Evolutionary conservation across 2,888 invertebrate genomes (phyloP).

Genomic region (Cartodere bifasciata): DNA sequence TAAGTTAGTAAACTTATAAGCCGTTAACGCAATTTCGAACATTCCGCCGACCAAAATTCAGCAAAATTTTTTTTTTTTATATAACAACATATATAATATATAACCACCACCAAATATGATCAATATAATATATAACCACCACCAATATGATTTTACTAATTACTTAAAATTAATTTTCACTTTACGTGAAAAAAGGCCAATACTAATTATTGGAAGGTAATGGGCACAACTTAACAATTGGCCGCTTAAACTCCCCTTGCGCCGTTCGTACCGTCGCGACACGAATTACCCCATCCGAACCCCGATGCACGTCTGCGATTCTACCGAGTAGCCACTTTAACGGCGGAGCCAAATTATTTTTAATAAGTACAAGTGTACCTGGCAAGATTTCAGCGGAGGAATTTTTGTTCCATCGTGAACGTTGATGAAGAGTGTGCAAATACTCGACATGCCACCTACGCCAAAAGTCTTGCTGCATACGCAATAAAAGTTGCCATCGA

Average conservation of each 20-base stretch:
- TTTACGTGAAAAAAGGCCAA: no score
- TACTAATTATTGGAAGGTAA: no score
- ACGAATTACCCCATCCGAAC: constrained; percentile 5
- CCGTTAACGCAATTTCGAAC: no score
- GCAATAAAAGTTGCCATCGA: constrained; percentile 9
- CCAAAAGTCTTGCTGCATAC: constrained; percentile 13
- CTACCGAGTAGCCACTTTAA: constrained; percentile 4
- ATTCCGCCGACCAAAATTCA: no score
- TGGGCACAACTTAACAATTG: constrained; percentile 7
- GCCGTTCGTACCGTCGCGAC: constrained; percentile 6
- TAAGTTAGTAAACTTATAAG: no score
- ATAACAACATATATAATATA: no score
- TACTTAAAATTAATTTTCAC: no score
- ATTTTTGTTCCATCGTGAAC: constrained; percentile 9
- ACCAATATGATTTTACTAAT: no score
- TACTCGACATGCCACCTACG: constrained; percentile 10
- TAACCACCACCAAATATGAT: no score
- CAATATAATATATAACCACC: no score
- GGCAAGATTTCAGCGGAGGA: not conserved
- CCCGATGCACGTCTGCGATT: constrained; percentile 3
- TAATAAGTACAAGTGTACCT: constrained; percentile 4
- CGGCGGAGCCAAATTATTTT: constrained; percentile 4
- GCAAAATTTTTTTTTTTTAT: no score
- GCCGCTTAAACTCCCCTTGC: constrained; percentile 4
- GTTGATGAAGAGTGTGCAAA: constrained; percentile 9